phyloP scores from a whole-genome alignment of 2,797 vertebrate genomes.

The Gobio occitaniae region DNA sequence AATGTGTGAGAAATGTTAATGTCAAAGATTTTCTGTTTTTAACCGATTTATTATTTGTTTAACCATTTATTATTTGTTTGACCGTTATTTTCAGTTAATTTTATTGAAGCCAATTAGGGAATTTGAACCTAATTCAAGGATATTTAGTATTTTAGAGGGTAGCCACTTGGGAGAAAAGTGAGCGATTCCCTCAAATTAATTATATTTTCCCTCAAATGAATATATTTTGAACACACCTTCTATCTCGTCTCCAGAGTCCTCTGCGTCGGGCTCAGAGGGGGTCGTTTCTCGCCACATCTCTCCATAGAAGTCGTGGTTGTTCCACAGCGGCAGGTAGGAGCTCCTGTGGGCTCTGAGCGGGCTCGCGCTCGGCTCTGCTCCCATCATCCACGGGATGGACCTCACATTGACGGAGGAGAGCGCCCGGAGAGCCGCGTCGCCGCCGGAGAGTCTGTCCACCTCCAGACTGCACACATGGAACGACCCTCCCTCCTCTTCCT shows the following conservation, averaged over 20 bases:
- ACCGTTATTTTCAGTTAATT: not conserved
- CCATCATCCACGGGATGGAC: conserved; percentile 70
- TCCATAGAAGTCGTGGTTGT: conserved; percentile 73
- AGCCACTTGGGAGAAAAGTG: not conserved
- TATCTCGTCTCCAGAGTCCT: conserved; percentile 50
- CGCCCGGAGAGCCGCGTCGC: conserved; percentile 55
- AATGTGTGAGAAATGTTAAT: not conserved
- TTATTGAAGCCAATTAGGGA: not conserved
- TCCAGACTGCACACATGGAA: conserved; percentile 49
- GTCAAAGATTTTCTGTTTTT: not conserved
- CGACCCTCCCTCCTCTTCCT: not conserved
- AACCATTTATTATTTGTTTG: no score
- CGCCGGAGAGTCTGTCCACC: conserved; percentile 37
- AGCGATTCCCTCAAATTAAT: not conserved
- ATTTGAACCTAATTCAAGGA: not conserved
- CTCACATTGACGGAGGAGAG: conserved; percentile 50
- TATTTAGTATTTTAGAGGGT: not conserved
- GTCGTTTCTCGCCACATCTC: conserved; percentile 69
- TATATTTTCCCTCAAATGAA: not conserved
- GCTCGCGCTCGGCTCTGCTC: conserved; percentile 32
- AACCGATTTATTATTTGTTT: no score
- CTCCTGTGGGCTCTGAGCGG: conserved; percentile 76
- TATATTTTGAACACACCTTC: conserved; percentile 44
- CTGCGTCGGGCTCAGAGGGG: conserved; percentile 53
- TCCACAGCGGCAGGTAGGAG: conserved; percentile 78